Base-by-base conservation (phyloP, 1,140 invertebrate genomes). In the Nasonia vitripennis region DNA sequence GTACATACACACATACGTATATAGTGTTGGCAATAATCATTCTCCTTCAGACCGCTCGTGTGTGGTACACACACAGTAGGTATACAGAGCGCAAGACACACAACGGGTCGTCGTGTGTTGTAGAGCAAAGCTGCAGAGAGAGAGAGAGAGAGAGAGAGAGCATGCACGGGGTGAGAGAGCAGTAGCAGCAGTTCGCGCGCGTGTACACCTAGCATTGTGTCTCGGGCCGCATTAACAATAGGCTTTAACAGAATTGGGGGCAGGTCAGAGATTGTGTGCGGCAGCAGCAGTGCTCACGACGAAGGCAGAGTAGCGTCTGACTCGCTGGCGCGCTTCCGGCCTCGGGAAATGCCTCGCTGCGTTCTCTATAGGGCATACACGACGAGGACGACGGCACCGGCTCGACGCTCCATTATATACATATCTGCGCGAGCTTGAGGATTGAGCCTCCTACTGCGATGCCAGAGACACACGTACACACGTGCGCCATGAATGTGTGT, bases 311-410 rank as follows among this genome's bases (percentile, higher is more conserved):
- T 45, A 45, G 41, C 41, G 41, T 45, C 41, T 45, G 41, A 9
- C 41, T 45, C 41, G 0, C 20, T n/a, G 12, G 3, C 34, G 3
- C 34, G 34, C 14, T 73, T 37, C 70, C 34, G 74, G 41, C 37
- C 74, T 27, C 41, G 31, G 67, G 45, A 79, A 84, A 84, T 84
- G 37, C 83, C 77, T 78, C 45, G n/a, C 41, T 84, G 10, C 45
- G 48, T 27, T n/a, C 71, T 74, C 71, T 74, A 74, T 74, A 37
- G 67, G 11, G 5, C 17, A 14, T n/a, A 10, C n/a, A 68, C n/a
- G 67, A 37, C 3, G 34, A 37, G n/a, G 67, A 11, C 67, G n/a
- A 68, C 55, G 12, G 27, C 67, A 12, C 17, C 11, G 31, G 5
- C 37, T 27, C 31, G 55, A 6, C 55, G 20, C 55, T 62, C 55